Evolutionary conservation across 1,140 invertebrate genomes (phyloP).

Genomic region (Dinothrombium tinctorium): DNA sequence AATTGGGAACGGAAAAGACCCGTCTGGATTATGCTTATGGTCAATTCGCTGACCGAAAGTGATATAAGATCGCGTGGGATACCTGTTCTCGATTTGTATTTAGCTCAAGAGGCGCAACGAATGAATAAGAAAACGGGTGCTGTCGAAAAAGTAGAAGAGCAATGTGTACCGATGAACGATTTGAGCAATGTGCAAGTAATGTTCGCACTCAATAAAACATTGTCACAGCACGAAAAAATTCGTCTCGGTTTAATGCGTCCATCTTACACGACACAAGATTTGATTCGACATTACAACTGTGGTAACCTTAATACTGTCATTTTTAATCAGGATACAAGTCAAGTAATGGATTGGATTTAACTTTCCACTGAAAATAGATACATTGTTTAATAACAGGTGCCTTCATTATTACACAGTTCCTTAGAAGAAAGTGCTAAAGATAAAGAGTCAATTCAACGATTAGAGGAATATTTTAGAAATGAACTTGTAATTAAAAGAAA

Average conservation of each 20-base stretch:
- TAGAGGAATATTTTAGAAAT: constrained; percentile 29
- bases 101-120: constrained; percentile 28
- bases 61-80: constrained; percentile 28
- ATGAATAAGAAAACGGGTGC: constrained; percentile 27
- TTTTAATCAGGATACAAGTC: constrained; percentile 25
- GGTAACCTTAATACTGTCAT: constrained; percentile 29
- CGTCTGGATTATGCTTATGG: constrained; percentile 32
- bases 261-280: constrained; percentile 25
- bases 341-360: constrained; percentile 15
- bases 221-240: constrained; percentile 26
- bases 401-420: background rate
- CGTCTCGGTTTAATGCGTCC: constrained; percentile 17
- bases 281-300: constrained; percentile 31
- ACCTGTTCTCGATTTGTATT: constrained; percentile 30
- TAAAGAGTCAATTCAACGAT: constrained; percentile 20
- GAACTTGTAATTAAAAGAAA: constrained; percentile 30
- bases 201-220: constrained; percentile 30
- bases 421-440: constrained; percentile 3
- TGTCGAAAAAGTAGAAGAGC: constrained; percentile 30
- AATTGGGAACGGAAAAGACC: constrained; percentile 31
- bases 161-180: constrained; percentile 30
- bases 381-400: background rate
- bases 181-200: constrained; percentile 30
- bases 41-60: constrained; percentile 29
- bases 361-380: background rate